phyloP scores from a whole-genome alignment of 2,797 vertebrate genomes.

The Syngnathus rostellatus region DNA sequence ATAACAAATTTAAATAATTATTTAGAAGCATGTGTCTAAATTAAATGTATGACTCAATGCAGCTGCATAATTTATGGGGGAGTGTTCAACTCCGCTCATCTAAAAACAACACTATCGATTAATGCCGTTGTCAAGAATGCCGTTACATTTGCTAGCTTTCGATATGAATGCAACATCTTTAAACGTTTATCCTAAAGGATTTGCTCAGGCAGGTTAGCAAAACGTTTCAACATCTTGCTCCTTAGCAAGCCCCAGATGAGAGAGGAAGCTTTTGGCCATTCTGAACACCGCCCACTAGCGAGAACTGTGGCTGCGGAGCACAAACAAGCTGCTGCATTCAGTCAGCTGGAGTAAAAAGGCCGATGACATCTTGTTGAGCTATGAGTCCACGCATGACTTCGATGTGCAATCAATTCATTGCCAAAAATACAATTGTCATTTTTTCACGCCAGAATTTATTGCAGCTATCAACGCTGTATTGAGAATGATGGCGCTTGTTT shows the following conservation, averaged over 20 bases:
- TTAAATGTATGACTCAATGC: neutral
- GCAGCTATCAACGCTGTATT: conserved; percentile 4
- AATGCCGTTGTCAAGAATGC: neutral
- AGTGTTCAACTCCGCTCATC: neutral
- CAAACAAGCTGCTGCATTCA: no score
- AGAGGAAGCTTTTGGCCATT: no score
- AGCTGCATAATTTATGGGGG: neutral
- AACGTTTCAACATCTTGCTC: neutral
- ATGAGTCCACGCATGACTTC: neutral
- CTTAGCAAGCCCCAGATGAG: neutral
- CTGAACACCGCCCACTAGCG: no score
- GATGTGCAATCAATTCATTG: neutral
- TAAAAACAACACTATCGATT: neutral
- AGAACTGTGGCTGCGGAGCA: no score
- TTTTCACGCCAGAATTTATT: neutral
- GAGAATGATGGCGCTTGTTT: conserved; percentile 26
- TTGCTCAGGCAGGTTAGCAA: neutral
- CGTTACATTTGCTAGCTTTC: neutral
- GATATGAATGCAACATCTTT: neutral
- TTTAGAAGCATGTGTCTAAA: neutral
- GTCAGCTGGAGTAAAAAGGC: no score
- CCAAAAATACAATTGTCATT: neutral
- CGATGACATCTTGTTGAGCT: neutral
- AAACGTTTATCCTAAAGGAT: no score
- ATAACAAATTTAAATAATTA: no score